phyloP scores from a whole-genome alignment of 2,888 invertebrate genomes.

The Melieria omissa region DNA sequence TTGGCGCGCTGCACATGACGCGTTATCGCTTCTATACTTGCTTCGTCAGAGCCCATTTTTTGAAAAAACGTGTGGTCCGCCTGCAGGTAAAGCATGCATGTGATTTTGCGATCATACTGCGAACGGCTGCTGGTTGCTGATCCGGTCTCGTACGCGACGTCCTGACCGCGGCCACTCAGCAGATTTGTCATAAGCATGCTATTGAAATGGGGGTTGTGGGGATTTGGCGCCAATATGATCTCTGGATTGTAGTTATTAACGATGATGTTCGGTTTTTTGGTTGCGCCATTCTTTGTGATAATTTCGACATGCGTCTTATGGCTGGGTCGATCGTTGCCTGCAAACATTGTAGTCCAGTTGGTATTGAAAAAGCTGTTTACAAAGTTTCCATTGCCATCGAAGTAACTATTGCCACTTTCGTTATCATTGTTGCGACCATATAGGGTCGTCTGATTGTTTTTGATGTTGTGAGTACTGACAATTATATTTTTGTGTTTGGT shows the following conservation, averaged over 20 bases:
- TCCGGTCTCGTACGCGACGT: slow-evolving; percentile 34
- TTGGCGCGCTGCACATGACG: slow-evolving; percentile 94
- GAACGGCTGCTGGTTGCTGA: slow-evolving; percentile 48
- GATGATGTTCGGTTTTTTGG: slow-evolving; percentile 74
- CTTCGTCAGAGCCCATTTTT: slow-evolving; percentile 92
- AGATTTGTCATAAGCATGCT: slow-evolving; percentile 63
- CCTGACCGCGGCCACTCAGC: slow-evolving; percentile 55
- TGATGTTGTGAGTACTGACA: slow-evolving; percentile 60
- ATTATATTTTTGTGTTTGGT: slow-evolving; percentile 65
- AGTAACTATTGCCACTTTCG: slow-evolving; percentile 31
- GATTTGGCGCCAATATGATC: slow-evolving; percentile 62
- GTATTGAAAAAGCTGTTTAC: slow-evolving; percentile 61
- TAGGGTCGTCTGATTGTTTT: slow-evolving; percentile 37
- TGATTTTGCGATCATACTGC: slow-evolving; percentile 81
- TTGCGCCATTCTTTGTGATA: slow-evolving; percentile 74
- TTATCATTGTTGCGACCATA: slow-evolving; percentile 32
- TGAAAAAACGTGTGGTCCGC: slow-evolving; percentile 97
- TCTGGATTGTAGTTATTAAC: slow-evolving; percentile 70
- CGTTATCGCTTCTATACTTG: slow-evolving; percentile 95
- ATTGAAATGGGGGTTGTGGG: slow-evolving; percentile 61
- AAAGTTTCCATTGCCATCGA: slow-evolving; percentile 47
- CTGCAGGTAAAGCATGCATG: slow-evolving; percentile 94
- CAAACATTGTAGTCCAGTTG: slow-evolving; percentile 58
- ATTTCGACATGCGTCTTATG: slow-evolving; percentile 77
- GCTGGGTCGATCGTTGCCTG: slow-evolving; percentile 68